Evolutionary conservation across 2,797 vertebrate species (phyloP).

Genomic region (Enteromius mattozi): DNA sequence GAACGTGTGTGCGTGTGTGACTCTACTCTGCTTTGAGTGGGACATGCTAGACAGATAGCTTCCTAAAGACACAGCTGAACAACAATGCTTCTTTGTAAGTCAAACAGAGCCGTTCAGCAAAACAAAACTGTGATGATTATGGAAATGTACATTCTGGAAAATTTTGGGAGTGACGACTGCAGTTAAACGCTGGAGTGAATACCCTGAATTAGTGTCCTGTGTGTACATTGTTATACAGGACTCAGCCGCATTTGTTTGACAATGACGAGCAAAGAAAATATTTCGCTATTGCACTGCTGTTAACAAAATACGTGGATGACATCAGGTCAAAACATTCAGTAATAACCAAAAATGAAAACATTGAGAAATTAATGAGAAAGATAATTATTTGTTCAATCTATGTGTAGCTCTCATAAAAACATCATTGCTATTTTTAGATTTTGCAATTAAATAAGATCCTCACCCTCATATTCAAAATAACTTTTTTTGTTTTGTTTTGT

Average conservation of each 20-base stretch:
- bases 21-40: conserved; percentile 19
- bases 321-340: not conserved
- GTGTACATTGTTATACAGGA: not conserved
- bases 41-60: conserved; percentile 16
- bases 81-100: conserved; percentile 41
- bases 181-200: not conserved
- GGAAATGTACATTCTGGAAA: conserved; percentile 6
- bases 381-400: not conserved
- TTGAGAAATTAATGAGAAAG: not conserved
- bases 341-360: not conserved
- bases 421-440: not conserved
- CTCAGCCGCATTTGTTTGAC: not conserved
- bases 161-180: not conserved
- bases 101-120: not conserved
- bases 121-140: not conserved
- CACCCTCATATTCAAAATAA: not conserved
- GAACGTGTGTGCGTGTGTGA: conserved; percentile 25
- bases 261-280: not conserved
- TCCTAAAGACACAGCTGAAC: conserved; percentile 12
- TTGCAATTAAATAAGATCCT: not conserved
- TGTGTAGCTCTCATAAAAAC: not conserved
- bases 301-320: not conserved
- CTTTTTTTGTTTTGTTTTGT: not conserved
- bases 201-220: not conserved
- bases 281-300: not conserved